Evolutionary conservation across 1,140 invertebrate genomes (phyloP), one percentile per base, ranked within the genome.

Genomic region (Dryas iulia): DNA sequence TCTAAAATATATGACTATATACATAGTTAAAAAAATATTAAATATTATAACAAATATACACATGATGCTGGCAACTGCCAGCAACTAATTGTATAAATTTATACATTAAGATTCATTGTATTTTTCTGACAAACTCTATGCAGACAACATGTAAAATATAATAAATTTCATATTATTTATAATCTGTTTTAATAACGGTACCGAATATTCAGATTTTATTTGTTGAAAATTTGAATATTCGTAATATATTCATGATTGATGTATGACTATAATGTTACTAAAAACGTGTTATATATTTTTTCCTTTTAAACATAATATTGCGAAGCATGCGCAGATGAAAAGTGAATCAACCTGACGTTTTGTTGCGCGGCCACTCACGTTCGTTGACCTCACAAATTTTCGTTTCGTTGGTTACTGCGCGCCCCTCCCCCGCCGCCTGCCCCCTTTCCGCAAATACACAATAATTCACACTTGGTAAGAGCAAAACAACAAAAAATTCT

Each of bases 291-390:
- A 64, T 66, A 63, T 67, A 67, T 69, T 66, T 66, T 69, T 30
- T 62, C 65, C n/a, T 69, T 63, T 59, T 30, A 68, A 66, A 33
- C 35, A 53, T 33, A 60, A 74, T 78, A 84, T 83, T 74, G 81
- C 84, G 76, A 79, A 85, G 83, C 73, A 86, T 84, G 81, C 73
- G 87, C 82, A 82, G 84, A 89, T 89, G 87, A 91, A 91, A 91
- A 91, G 87, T 91, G 89, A 91, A 91, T 89, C 88, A 91, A 88
- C 83, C 82, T 90, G 87, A 84, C 81, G 82, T 83, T 87, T 81
- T 73, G 74, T 83, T 75, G 83, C 74, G 83, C 86, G 87, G 87
- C 85, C 86, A 89, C 80, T 87, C 70, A 81, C 84, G 89, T 82
- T 82, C 86, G 76, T 86, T 86, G 79, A 89, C 83, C 89, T 83